These are phyloP conservation scores for Pachypsylla venusta DNA, from an alignment of 1,140 invertebrate species.

Conservation along the genomic window DNA sequence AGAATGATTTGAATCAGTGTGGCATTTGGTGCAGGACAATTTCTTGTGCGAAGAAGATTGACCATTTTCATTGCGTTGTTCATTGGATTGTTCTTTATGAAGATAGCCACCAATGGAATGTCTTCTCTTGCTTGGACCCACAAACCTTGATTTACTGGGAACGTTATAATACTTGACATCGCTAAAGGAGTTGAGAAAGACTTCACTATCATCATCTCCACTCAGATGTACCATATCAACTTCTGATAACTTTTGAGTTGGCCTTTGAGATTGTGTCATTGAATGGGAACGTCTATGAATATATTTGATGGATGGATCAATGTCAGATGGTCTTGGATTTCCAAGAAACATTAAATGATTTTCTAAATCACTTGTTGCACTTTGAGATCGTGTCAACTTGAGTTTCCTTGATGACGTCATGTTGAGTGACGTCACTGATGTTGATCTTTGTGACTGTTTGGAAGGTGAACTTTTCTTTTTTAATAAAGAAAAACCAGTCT, in stretches of 20 bases:
- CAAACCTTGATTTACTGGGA: constrained; percentile 28
- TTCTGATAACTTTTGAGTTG: not conserved
- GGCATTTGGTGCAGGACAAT: too few species aligned
- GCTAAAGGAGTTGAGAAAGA: constrained; percentile 19
- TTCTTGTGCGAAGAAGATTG: too few species aligned
- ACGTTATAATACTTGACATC: constrained; percentile 36
- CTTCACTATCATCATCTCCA: constrained; percentile 16
- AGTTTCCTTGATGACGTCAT: constrained; percentile 31
- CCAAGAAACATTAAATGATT: constrained; percentile 37
- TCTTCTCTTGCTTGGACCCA: constrained; percentile 29
- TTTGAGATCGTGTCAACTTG: constrained; percentile 35
- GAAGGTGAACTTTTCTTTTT: constrained; percentile 20
- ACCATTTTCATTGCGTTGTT: too few species aligned
- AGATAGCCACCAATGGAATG: constrained; percentile 39
- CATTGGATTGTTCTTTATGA: too few species aligned
- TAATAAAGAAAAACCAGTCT: constrained; percentile 10
- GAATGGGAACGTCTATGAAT: not conserved
- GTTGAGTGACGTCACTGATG: constrained; percentile 20
- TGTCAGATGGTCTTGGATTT: constrained; percentile 38
- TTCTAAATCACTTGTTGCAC: constrained; percentile 36
- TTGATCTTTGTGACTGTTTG: constrained; percentile 24
- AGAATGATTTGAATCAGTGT: too few species aligned
- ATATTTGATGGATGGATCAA: constrained; percentile 32
- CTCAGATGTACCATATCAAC: constrained; percentile 7
- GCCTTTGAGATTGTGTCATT: constrained; percentile 5